Percentiles rank a stretch among this genome's conserved stretches.
Conservation (phyloP, 2,113 vertebrate species). For the Pica pica region DNA sequence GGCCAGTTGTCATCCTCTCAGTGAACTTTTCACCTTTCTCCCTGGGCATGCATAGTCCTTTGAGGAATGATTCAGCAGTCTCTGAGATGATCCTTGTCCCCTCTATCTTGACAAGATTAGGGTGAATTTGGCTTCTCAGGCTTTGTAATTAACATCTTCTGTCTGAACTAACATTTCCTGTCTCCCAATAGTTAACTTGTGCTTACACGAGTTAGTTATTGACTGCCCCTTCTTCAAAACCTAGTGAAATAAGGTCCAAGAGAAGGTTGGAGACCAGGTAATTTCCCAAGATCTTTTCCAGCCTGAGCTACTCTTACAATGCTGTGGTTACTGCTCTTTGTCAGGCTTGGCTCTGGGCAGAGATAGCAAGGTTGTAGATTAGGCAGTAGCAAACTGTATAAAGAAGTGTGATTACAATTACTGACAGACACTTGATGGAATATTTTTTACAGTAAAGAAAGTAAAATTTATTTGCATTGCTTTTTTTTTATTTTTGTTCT, state of each 20-base stretch:
- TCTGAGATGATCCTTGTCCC: too few species aligned
- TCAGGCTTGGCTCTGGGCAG: neutral
- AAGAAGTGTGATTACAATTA: neutral
- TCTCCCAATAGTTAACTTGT: too few species aligned
- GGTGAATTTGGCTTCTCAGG: too few species aligned
- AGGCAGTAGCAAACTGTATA: neutral
- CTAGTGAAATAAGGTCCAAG: neutral
- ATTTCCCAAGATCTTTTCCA: neutral
- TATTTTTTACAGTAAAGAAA: neutral
- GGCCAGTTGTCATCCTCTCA: too few species aligned
- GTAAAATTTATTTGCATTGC: neutral
- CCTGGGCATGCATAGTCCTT: too few species aligned
- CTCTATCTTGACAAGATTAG: too few species aligned
- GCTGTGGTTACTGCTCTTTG: neutral
- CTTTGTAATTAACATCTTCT: too few species aligned
- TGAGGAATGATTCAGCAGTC: too few species aligned
- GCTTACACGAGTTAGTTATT: too few species aligned
- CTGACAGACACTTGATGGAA: neutral
- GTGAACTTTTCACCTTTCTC: too few species aligned
- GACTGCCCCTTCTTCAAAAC: too few species aligned
- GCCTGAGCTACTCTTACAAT: neutral
- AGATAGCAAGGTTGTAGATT: neutral
- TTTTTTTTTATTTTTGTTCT: neutral
- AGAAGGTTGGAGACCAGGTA: neutral
- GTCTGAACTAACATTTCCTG: too few species aligned